Conservation (phyloP, 2,888 invertebrate genomes). For the Protodeltote pygarga region DNA sequence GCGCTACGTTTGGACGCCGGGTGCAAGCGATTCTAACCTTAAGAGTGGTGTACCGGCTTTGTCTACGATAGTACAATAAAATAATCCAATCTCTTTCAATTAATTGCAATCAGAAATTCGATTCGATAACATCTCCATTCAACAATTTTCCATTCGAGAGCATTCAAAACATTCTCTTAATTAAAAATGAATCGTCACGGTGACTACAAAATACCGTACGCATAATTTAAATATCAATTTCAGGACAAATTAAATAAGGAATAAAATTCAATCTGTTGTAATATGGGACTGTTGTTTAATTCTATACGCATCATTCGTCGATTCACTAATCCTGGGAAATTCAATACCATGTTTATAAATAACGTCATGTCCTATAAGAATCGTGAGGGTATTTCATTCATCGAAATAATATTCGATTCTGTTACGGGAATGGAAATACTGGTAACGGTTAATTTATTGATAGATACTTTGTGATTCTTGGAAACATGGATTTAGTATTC, state of each 20-base stretch:
- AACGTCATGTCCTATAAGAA: no score
- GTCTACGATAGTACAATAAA: not conserved
- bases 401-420: no score
- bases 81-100: constrained; percentile 1
- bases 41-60: not conserved
- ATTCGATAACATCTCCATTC: not conserved
- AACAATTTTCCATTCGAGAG: constrained; percentile 1
- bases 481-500: no score
- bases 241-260: constrained; percentile 26
- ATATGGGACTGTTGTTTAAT: constrained; percentile 30
- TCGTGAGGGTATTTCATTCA: no score
- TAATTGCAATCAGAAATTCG: constrained; percentile 14
- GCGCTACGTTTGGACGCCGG: no score
- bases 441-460: no score
- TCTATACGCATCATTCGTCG: constrained; percentile 21
- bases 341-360: no score
- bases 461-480: no score
- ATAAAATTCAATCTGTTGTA: constrained; percentile 31
- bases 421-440: no score
- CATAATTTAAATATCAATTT: constrained; percentile 39
- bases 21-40: not conserved
- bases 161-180: constrained; percentile 36
- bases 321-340: constrained; percentile 37
- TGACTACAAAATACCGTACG: constrained; percentile 21
- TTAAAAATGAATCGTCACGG: constrained; percentile 32